A percentile compares a stretch with the other conserved stretches of the same genome.
These are phyloP conservation scores for Sarcophaga caerulescens DNA, from an alignment of 2,888 invertebrate genomes.

Conservation along the genomic window DNA sequence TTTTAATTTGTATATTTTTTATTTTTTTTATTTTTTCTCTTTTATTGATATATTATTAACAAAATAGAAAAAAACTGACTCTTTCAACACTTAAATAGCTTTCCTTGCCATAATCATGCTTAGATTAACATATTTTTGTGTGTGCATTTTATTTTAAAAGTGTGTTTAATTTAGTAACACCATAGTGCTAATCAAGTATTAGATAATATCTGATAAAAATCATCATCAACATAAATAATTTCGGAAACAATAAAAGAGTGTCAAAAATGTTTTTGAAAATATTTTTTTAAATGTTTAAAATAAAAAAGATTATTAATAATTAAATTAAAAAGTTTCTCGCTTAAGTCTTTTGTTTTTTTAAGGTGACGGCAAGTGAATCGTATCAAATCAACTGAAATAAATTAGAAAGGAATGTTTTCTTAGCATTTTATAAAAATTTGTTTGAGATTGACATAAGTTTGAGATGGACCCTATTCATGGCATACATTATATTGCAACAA, in stretches of 20 bases:
- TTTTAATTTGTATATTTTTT: slow-evolving; percentile 5
- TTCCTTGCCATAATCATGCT: slow-evolving; percentile 39
- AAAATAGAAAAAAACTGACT: neutral
- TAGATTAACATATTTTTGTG: slow-evolving; percentile 32
- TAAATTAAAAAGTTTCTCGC: neutral
- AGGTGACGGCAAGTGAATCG: neutral
- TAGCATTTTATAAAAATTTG: neutral
- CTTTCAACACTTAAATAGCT: slow-evolving; percentile 35
- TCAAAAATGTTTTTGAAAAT: neutral
- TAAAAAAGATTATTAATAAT: neutral
- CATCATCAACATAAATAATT: too few species aligned
- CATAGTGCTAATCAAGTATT: slow-evolving; percentile 41
- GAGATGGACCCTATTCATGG: too few species aligned
- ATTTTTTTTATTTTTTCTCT: neutral
- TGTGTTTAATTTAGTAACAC: slow-evolving; percentile 34
- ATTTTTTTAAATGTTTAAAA: too few species aligned
- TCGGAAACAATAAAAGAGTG: slow-evolving; percentile 1
- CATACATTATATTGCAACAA: too few species aligned
- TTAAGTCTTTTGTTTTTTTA: slow-evolving; percentile 18
- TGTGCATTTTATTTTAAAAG: neutral
- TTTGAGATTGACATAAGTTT: too few species aligned
- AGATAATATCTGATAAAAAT: slow-evolving; percentile 1
- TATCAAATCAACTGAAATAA: too few species aligned
- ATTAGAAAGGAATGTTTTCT: neutral
- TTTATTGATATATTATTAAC: too few species aligned